phyloP scores from a whole-genome alignment of 2,888 invertebrate genomes.

The Endomychus coccineus region DNA sequence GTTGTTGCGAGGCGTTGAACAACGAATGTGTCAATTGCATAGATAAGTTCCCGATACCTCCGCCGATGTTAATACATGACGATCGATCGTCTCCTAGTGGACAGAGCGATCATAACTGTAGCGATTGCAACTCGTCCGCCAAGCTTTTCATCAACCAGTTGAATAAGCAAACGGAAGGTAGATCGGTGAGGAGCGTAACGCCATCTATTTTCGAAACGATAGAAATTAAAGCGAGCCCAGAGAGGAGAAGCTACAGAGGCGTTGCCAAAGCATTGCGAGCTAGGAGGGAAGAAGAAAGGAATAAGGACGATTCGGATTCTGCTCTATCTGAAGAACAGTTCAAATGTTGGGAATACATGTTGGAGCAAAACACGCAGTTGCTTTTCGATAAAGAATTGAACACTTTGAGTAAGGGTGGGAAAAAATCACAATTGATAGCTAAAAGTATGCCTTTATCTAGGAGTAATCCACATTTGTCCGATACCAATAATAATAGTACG shows the following conservation, averaged over 20 bases:
- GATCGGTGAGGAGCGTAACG: constrained; percentile 35
- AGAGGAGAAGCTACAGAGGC: constrained; percentile 51
- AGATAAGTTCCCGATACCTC: constrained; percentile 40
- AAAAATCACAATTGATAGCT: constrained; percentile 47
- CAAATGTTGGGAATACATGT: constrained; percentile 89
- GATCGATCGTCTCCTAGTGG: constrained; percentile 81
- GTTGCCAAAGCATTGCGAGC: constrained; percentile 58
- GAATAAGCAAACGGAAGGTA: constrained; percentile 35
- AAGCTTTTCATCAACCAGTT: constrained; percentile 42
- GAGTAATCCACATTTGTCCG: constrained; percentile 62
- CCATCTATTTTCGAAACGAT: constrained; percentile 39
- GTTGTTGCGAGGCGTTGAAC: constrained; percentile 54
- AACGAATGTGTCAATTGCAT: constrained; percentile 49
- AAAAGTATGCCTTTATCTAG: constrained; percentile 57
- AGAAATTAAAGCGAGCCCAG: constrained; percentile 46
- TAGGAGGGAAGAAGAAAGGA: constrained; percentile 53
- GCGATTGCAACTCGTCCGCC: constrained; percentile 43
- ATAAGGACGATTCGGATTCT: constrained; percentile 51
- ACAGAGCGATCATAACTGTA: constrained; percentile 67
- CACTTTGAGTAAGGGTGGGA: constrained; percentile 59
- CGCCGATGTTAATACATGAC: constrained; percentile 45
- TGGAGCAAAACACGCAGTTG: constrained; percentile 83
- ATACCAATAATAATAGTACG: constrained; percentile 39
- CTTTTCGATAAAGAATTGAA: constrained; percentile 83
- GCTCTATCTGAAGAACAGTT: constrained; percentile 77